Evolutionary conservation across 2,113 vertebrate species (phyloP).

Genomic region (Capricornis sumatraensis): DNA sequence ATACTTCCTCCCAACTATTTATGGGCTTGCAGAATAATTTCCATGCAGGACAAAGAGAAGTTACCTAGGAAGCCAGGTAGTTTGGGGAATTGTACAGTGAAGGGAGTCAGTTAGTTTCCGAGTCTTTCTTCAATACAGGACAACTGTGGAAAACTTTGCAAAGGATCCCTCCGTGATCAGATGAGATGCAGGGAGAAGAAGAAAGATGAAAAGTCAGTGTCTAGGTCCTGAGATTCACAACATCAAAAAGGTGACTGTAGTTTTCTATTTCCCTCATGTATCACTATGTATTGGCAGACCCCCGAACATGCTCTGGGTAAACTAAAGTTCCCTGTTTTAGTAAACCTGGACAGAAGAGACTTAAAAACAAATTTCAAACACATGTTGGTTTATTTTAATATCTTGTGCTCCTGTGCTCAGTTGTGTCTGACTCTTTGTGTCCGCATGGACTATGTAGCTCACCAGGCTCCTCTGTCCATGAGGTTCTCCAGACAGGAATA

Average conservation of each 20-base stretch:
- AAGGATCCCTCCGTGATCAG: rapidly evolving
- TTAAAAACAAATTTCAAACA: neutral
- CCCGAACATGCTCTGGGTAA: neutral
- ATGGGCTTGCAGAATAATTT: neutral
- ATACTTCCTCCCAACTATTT: neutral
- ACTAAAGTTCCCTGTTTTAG: neutral
- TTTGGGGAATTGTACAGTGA: neutral
- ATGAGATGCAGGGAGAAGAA: neutral
- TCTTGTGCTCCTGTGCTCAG: neutral
- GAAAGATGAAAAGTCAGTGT: neutral
- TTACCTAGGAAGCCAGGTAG: neutral
- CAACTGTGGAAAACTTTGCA: neutral
- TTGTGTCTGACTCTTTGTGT: neutral
- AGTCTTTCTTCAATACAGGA: neutral
- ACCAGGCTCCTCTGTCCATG: neutral
- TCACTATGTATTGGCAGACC: neutral
- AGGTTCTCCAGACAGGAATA: neutral
- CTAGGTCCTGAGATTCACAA: neutral
- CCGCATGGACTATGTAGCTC: neutral
- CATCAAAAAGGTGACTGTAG: neutral
- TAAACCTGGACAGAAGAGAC: neutral
- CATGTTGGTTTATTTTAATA: neutral
- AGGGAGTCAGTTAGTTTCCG: neutral
- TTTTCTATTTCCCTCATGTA: neutral
- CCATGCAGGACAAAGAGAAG: neutral